Evolutionary conservation across 1,140 invertebrate species (phyloP), one percentile per base, ranked within the genome.

Genomic region (Lasioglossum albipes): DNA sequence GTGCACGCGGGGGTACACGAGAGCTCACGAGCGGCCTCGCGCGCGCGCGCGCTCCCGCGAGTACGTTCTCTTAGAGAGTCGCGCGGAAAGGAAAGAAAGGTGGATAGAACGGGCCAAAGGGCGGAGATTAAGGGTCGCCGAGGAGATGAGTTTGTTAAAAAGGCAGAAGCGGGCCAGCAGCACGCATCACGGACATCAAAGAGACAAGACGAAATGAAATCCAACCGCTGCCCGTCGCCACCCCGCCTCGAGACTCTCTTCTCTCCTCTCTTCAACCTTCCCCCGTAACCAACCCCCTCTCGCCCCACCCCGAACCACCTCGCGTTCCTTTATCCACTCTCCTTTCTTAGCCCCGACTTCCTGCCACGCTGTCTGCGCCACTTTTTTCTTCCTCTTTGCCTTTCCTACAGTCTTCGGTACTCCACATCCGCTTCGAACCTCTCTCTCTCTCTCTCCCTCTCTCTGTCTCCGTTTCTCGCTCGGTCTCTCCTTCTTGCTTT

Each of bases 121-220:
- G 91, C 91, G 91, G 91, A 93, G 92, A 93, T 93, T 93, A 93
- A 93, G 91, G 92, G 90, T 88, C 87, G 85, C 89, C 87, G 90
- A 92, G 91, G 88, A 93, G 92, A 93, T 93, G 92, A 93, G 91
- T 93, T 93, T 93, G 91, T 93, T 93, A 92, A 92, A 93, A 93
- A 93, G 91, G 90, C 91, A 93, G 91, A 93, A 93, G 90, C 92
- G 89, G 92, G 90, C 90, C 90, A 93, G 87, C 89, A 90, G 90
- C 91, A 92, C 92, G 92, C 92, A 92, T 93, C 91, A 93, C 88
- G 85, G 88, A 93, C 92, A 93, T 93, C 92, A 93, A 93, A 93
- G 92, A 86, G 91, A 93, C 91, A 92, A 93, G 91, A 91, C 92
- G 90, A 93, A 93, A 93, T 93, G 91, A 93, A 93, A 93, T 93